Evolutionary conservation across 2,797 vertebrate genomes (phyloP).

Genomic region (Tauraco hartlaubi): DNA sequence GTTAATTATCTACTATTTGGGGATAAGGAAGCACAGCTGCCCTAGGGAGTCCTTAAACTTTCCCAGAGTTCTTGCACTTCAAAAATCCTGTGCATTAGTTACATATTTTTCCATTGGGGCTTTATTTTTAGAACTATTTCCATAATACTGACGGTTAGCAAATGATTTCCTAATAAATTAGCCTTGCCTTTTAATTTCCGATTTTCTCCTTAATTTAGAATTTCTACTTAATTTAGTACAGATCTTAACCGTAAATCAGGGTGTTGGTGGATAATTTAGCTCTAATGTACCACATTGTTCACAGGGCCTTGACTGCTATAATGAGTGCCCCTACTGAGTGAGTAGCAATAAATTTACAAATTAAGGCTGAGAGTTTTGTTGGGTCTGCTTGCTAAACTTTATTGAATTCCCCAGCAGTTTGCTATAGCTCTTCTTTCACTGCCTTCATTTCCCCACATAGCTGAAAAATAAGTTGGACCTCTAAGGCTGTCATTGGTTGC

Average conservation of each 20-base stretch:
- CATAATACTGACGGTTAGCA: conserved; percentile 32
- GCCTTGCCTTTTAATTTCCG: conserved; percentile 46
- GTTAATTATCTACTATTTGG: not conserved
- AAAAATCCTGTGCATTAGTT: not conserved
- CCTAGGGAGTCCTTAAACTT: conserved; percentile 32
- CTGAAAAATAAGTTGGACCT: not conserved
- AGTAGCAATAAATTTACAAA: not conserved
- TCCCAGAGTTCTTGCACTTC: conserved; percentile 5
- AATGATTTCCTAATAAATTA: conserved; percentile 58
- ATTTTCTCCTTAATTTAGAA: conserved; percentile 64
- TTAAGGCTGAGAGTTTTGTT: not conserved
- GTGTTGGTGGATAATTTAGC: conserved; percentile 36
- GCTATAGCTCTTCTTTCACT: not conserved
- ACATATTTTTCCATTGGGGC: conserved; percentile 28
- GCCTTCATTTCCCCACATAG: not conserved
- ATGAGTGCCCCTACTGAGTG: not conserved
- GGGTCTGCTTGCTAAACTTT: not conserved
- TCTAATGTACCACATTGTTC: conserved; percentile 31
- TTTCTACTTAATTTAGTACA: conserved; percentile 57
- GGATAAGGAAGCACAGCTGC: not conserved
- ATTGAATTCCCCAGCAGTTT: not conserved
- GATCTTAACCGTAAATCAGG: conserved; percentile 31
- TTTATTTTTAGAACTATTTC: conserved; percentile 64
- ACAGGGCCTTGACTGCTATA: not conserved
- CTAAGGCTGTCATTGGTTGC: accelerated